Base-by-base conservation (phyloP, 2,888 invertebrate species). In the Platycnemis pennipes region DNA sequence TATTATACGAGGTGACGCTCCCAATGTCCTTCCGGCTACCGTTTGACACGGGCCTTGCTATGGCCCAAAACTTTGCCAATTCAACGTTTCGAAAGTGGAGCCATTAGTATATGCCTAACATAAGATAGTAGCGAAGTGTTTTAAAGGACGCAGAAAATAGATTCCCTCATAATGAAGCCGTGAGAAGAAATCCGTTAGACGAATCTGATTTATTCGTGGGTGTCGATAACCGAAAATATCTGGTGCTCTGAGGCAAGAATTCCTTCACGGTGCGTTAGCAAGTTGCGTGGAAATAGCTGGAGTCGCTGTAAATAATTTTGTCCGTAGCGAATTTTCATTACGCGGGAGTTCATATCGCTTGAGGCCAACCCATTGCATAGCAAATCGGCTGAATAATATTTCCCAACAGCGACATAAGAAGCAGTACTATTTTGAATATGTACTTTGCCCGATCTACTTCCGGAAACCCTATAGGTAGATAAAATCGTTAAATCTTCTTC, bases 181-280 rank as follows among this genome's bases (percentile, higher is more conserved):
- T 11, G 77, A 16, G 37, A 37, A 37, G 37, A n/a, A 77, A 77
- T 37, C 77, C 77, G 77, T 77, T 77, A 77, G 77, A 2, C 7
- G 77, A 77, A 37, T 77, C 77, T 37, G 77, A 77, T 77, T 77
- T 77, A 77, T 37, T 37, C 77, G 13, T 13, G 13, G 77, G 37
- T 77, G 77, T 77, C 77, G 77, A 77, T 77, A 77, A 77, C 77
- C 77, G 77, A 77, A 77, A 77, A 77, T 77, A 77, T 77, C 77
- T 77, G 77, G 77, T 11, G 77, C 77, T 37, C 8, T 31, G 77
- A 37, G 31, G 7, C 37, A 5, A 31, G 37, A 77, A 77, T 77
- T 11, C 77, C 77, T 77, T 77, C 77, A 77, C 37, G 77, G 77
- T 31, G 77, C 37, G 31, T 77, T 77, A 77, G 77, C 77, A 37